Base-by-base conservation (phyloP, 2,113 vertebrate species). In the Spea bombifrons region DNA sequence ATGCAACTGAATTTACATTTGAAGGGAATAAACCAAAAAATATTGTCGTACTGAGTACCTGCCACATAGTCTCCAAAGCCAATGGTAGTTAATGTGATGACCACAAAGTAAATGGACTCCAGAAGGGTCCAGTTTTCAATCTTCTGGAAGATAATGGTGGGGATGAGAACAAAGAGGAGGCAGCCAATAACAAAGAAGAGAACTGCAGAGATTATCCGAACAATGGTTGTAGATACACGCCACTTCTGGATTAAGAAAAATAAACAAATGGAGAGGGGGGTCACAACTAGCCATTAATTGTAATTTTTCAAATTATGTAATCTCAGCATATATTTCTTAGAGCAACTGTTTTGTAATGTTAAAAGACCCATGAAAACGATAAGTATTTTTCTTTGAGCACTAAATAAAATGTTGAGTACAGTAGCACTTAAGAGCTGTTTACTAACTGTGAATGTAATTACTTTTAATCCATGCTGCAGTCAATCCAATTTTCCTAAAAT, bases 1-100 rank as follows among this genome's bases (percentile, higher is more conserved):
- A 30, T 30, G 30, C 30, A 30, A 30, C 30, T 30, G 30, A 30
- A 30, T 30, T 2, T 63, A 7, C 52, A 10, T 30, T 52, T 52
- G n/a, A n/a, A 4, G 7, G 17, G 12, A 12, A 15, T 44, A 73
- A 8, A 44, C 17, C 17, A 44, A 0, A 44, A 3, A n/a, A 68
- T 76, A 76, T 13, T 47, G 8, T 55, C 4, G 30, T 68, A 55
- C 13, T 48, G 12, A 66, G 13, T 85, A 96, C 95, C 94, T 83
- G 96, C 91, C 70, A 97, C 96, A 5, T 85, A 97, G 85, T 97
- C 96, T 15, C 96, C 96, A 13, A 97, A 96, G 71, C 96, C 96
- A 61, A 96, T 93, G 0, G 96, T 97, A 61, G 95, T 97, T 73
- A 96, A 90, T 0, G 95, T 96, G 86, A 96, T 93, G 69, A 97